Conservation (phyloP, 2,113 vertebrate genomes). For the Ploceus nigricollis region DNA sequence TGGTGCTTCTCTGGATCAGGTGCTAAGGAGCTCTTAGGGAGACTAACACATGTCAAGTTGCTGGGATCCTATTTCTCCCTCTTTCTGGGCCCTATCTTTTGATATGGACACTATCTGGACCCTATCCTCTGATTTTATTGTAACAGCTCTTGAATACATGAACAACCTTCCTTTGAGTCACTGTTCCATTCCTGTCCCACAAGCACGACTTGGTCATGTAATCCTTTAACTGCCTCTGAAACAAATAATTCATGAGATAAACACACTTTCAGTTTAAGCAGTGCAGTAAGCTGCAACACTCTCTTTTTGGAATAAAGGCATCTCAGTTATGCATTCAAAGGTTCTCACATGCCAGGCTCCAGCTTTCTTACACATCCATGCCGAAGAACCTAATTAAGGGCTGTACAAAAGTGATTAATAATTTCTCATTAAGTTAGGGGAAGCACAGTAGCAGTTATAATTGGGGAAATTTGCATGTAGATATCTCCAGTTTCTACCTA, state of each 20-base stretch:
- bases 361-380: neutral
- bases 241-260: neutral
- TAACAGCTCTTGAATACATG: neutral
- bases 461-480: neutral
- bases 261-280: neutral
- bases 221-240: neutral
- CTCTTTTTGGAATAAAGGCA: neutral
- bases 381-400: neutral
- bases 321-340: neutral
- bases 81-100: neutral
- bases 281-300: neutral
- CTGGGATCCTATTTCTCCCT: neutral
- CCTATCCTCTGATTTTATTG: neutral
- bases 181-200: neutral
- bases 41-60: accelerated
- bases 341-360: neutral
- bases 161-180: neutral
- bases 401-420: neutral
- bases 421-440: neutral
- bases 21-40: neutral
- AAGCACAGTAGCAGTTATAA: neutral
- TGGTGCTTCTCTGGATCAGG: neutral
- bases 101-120: neutral
- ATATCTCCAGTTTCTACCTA: neutral
- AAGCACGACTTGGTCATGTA: neutral